Evolutionary conservation across 2,888 invertebrate genomes (phyloP), one percentile per base, ranked within the genome.

Genomic region (Heliconius charithonia): DNA sequence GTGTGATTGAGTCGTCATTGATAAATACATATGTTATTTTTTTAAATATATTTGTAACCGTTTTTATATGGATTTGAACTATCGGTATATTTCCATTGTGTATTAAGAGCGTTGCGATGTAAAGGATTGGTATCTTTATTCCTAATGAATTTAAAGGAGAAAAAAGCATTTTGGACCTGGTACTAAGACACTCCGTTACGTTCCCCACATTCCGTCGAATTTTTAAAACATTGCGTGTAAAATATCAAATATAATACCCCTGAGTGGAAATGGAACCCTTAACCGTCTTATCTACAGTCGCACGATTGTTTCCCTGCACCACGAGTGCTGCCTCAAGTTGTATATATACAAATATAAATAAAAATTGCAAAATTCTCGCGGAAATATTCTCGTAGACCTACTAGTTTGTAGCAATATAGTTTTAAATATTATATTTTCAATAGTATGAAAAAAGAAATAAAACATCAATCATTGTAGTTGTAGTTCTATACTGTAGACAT

Each of bases 341-440:
- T 65, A 32, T 25, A 32, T 29, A 29, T 66, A 66, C 32, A 67
- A 67, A 45, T 69, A 69, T 19, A 69, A 41, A 45, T 69, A 56
- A 51, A 51, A 71, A 22, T 2, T 45, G 10, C 12, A 22, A 29
- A 22, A 10, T 51, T 70, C 51, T 71, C n/a, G 22, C 22, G 4
- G 22, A 51, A 29, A 56, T 27, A 71, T 71, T 56, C 12, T 29
- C 22, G 41, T 29, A 71, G 13, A 56, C 1, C 22, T 56, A 19
- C 45, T 25, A 71, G 25, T 51, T 70, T 51, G 22, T 22, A 32
- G 12, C 32, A 32, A 51, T 29, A 51, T 59, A 1, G 69, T 25
- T 69, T 69, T 69, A 32, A n/a, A 16, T 59, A 32, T n/a, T 6
- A 72, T 59, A 72, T 16, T 72, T 59, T 59, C 59, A 32, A 72